A percentile compares a stretch with the other conserved stretches of the same genome.
Evolutionary conservation across 2,113 vertebrate genomes (phyloP).

Genomic region (Acanthisitta chloris): DNA sequence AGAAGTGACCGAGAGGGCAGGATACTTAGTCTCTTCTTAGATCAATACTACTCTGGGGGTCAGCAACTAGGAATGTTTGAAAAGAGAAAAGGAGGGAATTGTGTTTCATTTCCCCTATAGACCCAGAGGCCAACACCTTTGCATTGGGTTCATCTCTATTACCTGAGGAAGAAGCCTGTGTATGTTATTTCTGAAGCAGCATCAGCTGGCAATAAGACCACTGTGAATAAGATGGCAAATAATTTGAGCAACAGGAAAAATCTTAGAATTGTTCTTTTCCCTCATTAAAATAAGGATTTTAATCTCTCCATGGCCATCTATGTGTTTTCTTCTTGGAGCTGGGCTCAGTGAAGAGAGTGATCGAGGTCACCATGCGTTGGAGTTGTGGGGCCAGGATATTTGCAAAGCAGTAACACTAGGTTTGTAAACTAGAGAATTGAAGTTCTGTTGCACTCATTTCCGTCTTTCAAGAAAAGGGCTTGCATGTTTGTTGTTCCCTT

Average conservation of each 20-base stretch:
- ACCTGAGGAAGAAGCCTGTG: neutral
- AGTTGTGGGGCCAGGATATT: rapidly evolving
- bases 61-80: neutral
- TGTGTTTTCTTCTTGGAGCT: neutral
- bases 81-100: neutral
- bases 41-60: neutral
- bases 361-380: rapidly evolving
- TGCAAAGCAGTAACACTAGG: neutral
- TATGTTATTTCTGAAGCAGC: neutral
- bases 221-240: neutral
- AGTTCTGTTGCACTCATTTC: neutral
- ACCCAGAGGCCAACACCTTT: neutral
- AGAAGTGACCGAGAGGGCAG: neutral
- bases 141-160: neutral
- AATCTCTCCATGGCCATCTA: neutral
- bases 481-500: neutral
- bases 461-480: neutral
- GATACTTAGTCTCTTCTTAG: neutral
- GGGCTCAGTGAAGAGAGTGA: neutral
- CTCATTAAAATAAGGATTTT: neutral
- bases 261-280: rapidly evolving
- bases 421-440: neutral
- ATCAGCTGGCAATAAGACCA: neutral
- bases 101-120: neutral
- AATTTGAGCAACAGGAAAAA: neutral